Base-by-base conservation (phyloP, 2,113 vertebrate genomes). In the Callospermophilus lateralis region DNA sequence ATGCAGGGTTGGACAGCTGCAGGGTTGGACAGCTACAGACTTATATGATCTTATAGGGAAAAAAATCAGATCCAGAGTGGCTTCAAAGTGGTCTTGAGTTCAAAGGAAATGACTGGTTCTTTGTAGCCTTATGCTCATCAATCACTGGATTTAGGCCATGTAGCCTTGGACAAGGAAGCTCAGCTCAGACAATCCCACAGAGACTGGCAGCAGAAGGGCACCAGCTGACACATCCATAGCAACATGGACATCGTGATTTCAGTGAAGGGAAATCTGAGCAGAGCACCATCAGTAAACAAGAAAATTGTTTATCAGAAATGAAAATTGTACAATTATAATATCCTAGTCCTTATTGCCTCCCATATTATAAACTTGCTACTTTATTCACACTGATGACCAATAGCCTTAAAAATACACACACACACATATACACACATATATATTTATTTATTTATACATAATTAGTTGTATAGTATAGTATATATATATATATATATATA, bases 301-400 rank as follows among this genome's bases (percentile, higher is more conserved):
- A 92, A 89, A 95, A 68, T 92, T 68, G n/a, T 42, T 63, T 61
- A 45, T 39, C 45, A 45, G 30, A n/a, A 78, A 81, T 79, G 73
- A 85, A 87, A 63, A 92, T 48, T 34, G 9, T 26, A 16, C 12
- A 48, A n/a, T 20, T 78, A 8, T 67, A 67, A 74, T 61, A 73
- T 48, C 24, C 34, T 74, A 19, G 20, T 63, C 16, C 7, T 72
- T 89, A 22, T 15, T 51, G 48, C 34, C 70, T 77, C 55, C 42
- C 39, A 81, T 11, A 58, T 74, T 74, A 89, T 51, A 67, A 55
- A 51, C 10, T 48, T n/a, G 19, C 22, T 84, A 26, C 53, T 74
- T 92, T 91, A 55, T 88, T 67, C 34, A 63, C 78, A 55, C 4
- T 17, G 45, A 8, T 22, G 12, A 79, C 37, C 58, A 8, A 53